Conservation (phyloP, 2,797 vertebrate genomes). For the Ibycter americanus region DNA sequence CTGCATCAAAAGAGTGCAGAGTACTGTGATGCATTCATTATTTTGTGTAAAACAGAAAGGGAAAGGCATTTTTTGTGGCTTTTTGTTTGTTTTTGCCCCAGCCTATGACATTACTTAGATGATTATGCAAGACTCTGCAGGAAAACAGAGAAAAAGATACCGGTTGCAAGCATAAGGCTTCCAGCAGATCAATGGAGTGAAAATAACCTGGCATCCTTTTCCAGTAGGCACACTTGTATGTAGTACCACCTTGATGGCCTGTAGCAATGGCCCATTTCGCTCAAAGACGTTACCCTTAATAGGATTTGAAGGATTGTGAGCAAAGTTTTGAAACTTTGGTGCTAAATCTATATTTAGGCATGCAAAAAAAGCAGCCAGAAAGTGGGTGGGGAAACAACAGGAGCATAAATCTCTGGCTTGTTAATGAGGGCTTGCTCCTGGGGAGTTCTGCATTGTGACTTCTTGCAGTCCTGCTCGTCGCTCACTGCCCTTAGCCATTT, state of each 20-base stretch:
- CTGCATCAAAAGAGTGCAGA: neutral
- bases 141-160: neutral
- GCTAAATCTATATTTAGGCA: neutral
- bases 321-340: neutral
- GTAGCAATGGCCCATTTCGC: neutral
- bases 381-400: neutral
- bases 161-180: neutral
- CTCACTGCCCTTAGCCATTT: neutral
- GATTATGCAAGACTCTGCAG: neutral
- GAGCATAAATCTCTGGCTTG: neutral
- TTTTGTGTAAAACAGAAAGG: neutral
- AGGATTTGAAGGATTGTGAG: neutral
- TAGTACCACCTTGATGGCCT: neutral
- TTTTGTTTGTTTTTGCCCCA: neutral
- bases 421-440: neutral
- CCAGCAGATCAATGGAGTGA: neutral
- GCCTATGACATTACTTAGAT: neutral
- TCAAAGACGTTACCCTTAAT: neutral
- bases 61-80: neutral
- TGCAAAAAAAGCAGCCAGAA: neutral
- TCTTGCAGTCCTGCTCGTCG: neutral
- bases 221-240: neutral
- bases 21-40: neutral
- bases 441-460: neutral
- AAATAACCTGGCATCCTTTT: neutral